A percentile compares a stretch with the other conserved stretches of the same genome.
Conservation (phyloP, 2,797 vertebrate species). For the Picus viridis region DNA sequence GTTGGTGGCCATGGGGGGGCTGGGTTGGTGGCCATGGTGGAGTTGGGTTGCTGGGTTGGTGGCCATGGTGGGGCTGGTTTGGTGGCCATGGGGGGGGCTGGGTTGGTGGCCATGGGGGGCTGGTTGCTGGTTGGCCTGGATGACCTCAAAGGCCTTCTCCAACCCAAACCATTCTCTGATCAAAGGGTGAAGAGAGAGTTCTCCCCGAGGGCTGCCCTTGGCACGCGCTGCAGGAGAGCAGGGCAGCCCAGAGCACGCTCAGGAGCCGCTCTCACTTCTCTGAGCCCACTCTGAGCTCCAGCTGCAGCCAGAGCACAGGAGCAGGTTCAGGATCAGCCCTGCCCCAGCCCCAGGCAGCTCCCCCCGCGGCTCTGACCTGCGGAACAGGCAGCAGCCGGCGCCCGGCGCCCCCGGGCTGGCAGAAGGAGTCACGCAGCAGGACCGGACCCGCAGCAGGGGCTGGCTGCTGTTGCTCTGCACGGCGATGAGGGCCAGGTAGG, state of each 20-base stretch:
- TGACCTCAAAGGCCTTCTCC: no score
- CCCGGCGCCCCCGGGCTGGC: constrained; percentile 51
- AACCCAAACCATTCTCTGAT: no score
- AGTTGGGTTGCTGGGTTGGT: no score
- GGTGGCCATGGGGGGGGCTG: no score
- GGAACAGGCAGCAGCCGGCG: constrained; percentile 78
- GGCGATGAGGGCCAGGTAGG: constrained; percentile 72
- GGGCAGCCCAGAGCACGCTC: background rate
- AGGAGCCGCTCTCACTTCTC: background rate
- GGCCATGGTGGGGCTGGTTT: no score
- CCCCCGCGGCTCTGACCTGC: constrained; percentile 63
- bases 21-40: no score
- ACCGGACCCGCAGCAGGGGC: constrained; percentile 74
- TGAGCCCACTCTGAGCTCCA: background rate
- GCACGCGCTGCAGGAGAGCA: background rate
- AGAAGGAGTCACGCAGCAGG: constrained; percentile 78
- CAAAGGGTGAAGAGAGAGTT: background rate
- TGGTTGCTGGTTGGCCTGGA: no score
- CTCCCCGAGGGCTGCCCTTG: background rate
- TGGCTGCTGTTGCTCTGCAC: constrained; percentile 80
- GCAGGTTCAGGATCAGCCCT: background rate
- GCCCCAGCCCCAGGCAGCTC: background rate
- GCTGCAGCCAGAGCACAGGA: background rate
- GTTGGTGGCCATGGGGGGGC: no score
- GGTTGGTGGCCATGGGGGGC: no score